Conservation (phyloP, 2,113 vertebrate species). For the Triplophysa dalaica region DNA sequence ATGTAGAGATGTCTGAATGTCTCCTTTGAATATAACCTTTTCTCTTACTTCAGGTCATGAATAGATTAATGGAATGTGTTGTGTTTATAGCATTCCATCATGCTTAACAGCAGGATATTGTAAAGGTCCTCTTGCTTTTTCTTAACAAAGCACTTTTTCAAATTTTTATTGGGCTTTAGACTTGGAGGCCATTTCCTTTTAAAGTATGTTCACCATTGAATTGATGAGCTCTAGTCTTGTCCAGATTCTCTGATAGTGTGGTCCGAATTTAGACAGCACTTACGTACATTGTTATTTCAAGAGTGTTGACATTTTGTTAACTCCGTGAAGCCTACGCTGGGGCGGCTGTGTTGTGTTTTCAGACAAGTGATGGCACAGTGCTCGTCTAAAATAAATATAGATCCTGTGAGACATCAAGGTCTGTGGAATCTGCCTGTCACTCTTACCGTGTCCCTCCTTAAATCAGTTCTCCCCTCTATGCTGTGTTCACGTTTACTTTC, state of each 20-base stretch:
- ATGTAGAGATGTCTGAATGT: background rate
- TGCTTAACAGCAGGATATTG: constrained; percentile 14
- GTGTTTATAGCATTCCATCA: background rate
- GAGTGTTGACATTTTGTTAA: constrained; percentile 41
- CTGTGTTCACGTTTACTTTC: background rate
- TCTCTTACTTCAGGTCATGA: background rate
- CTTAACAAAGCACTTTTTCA: background rate
- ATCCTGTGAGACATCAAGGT: background rate
- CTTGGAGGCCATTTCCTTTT: background rate
- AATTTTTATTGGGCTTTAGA: background rate
- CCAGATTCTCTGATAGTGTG: background rate
- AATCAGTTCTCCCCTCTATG: background rate
- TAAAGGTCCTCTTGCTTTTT: background rate
- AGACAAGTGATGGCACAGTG: constrained; percentile 5
- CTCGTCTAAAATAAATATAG: constrained; percentile 26
- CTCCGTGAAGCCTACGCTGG: constrained; percentile 2
- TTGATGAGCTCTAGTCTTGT: background rate
- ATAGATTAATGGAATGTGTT: background rate
- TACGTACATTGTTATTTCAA: constrained; percentile 15
- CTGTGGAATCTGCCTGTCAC: background rate
- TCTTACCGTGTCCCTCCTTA: background rate
- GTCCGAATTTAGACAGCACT: constrained; percentile 33
- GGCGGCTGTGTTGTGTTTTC: constrained; percentile 24
- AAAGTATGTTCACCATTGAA: background rate
- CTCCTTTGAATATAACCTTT: background rate